Evolutionary conservation across 2,888 invertebrate genomes (phyloP), one percentile per base, ranked within the genome.

Genomic region (Parthenolecanium corni): DNA sequence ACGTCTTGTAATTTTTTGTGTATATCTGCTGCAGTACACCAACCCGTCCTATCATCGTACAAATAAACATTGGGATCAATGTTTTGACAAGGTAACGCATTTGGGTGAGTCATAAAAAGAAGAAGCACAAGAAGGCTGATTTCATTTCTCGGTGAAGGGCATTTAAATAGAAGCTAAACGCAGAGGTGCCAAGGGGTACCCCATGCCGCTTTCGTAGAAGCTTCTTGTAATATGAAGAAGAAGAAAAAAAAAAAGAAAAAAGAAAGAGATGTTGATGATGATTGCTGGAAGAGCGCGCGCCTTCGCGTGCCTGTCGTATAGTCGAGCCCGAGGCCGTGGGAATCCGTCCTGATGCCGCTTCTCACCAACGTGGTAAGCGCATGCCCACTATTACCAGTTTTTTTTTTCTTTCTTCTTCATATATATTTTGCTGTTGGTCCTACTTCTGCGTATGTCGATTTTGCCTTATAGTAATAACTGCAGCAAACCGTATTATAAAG

Each of bases 261-360:
- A 2, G 52, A 36, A 16, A 31, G 31, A n/a, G 52, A 52, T 18
- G 52, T 18, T 11, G 52, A 42, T 9, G 42, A 46, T 16, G 61
- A 38, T 61, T 47, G 49, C 20, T 61, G 61, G 36, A 51, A 51
- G 61, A 61, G 61, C 63, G 63, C 53, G 54, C 63, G 63, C 63
- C 63, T 63, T 63, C 63, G 63, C 63, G 63, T 63, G 63, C 63
- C 63, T 63, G 63, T 54, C 63, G 53, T 63, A 53, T 53, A 63
- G 63, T 44, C 63, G 63, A 53, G 63, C 63, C 63, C 44, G 63
- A 63, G 63, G 63, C 63, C 63, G 63, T 63, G 63, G 63, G 63
- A 63, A 63, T 54, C 53, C 46, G 53, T 63, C 54, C 44, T 53
- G 53, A 52, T 47, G 46, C 53, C 47, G 53, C 63, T 63, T 63